Base-by-base conservation (phyloP, 64 coral and sea anemone species). In the Stichodactyla mertensii region DNA sequence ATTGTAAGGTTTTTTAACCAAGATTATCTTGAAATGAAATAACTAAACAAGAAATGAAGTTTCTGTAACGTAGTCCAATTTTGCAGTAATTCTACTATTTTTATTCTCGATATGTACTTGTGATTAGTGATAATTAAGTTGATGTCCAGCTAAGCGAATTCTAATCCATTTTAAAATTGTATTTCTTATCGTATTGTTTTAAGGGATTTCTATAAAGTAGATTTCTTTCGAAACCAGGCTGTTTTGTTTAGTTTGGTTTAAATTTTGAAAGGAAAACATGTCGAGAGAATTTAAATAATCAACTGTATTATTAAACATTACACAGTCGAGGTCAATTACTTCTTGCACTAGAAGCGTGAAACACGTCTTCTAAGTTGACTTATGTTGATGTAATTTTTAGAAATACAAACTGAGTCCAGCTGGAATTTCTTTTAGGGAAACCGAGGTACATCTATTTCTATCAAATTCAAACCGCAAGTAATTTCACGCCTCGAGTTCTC, bases 111-210 rank as follows among this genome's bases (percentile, higher is more conserved):
- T 52, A 53, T 81, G 78, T 52, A 15, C 36, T 53, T 81, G 53
- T 81, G 54, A 81, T 81, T 81, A 52, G 51, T 20, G 78, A 53
- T 81, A 81, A 81, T 81, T 52, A 81, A 53, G 27, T 81, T 81
- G 51, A 81, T 53, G 78, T 55, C 78, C n/a, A 26, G 69, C 24
- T 81, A 55, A 53, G 78, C 51, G 36, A 20, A 54, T 81, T 81
- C 5, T 81, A 81, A 81, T 81, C 51, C 78, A 53, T 81, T 81
- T 81, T 81, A 20, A 31, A 74, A 74, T 74, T 26, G 11, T 9
- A 20, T 54, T 55, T 81, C 53, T 55, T 16, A 10, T 16, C 11
- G n/a, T 51, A 27, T 11, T 51, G 10, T 79, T 14, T 31, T 79
- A 4, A 23, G 56, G 6, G 56, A 11, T 58, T 71, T 16, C 7